phyloP scores from a whole-genome alignment of 1,140 invertebrate genomes.

The Pectinophora gossypiella region DNA sequence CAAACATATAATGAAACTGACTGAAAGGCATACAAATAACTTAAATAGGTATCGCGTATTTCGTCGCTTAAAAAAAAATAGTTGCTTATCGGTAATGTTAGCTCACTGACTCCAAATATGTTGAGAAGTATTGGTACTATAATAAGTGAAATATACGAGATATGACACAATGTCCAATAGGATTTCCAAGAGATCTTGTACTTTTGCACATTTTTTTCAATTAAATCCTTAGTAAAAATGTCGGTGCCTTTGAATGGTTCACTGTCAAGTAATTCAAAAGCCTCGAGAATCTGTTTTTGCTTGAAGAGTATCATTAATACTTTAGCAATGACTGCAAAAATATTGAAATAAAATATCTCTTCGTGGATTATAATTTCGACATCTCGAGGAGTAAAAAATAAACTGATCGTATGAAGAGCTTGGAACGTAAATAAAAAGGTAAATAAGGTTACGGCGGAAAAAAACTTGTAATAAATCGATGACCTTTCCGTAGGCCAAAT shows the following conservation, averaged over 20 bases:
- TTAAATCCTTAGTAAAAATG: slow-evolving; percentile 24
- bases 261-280: slow-evolving; percentile 38
- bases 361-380: slow-evolving; percentile 45
- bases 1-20: slow-evolving; percentile 44
- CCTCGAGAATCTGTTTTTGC: slow-evolving; percentile 35
- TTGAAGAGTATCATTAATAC: slow-evolving; percentile 39
- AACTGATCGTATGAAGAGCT: slow-evolving; percentile 37
- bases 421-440: slow-evolving; percentile 34
- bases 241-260: slow-evolving; percentile 36
- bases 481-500: slow-evolving; percentile 31
- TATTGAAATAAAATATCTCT: slow-evolving; percentile 51
- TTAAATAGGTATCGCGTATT: slow-evolving; percentile 31
- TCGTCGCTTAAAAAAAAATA: slow-evolving; percentile 51
- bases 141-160: slow-evolving; percentile 30
- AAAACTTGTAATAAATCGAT: slow-evolving; percentile 39
- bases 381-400: slow-evolving; percentile 37
- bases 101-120: slow-evolving; percentile 17
- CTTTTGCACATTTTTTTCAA: slow-evolving; percentile 21
- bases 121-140: slow-evolving; percentile 31
- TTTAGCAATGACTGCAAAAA: slow-evolving; percentile 37
- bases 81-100: slow-evolving; percentile 46
- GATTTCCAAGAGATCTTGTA: slow-evolving; percentile 38
- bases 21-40: slow-evolving; percentile 42
- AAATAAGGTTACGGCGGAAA: slow-evolving; percentile 33
- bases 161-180: slow-evolving; percentile 28